Evolutionary conservation across 1,140 invertebrate species (phyloP).

Genomic region (Drosophila cardini): DNA sequence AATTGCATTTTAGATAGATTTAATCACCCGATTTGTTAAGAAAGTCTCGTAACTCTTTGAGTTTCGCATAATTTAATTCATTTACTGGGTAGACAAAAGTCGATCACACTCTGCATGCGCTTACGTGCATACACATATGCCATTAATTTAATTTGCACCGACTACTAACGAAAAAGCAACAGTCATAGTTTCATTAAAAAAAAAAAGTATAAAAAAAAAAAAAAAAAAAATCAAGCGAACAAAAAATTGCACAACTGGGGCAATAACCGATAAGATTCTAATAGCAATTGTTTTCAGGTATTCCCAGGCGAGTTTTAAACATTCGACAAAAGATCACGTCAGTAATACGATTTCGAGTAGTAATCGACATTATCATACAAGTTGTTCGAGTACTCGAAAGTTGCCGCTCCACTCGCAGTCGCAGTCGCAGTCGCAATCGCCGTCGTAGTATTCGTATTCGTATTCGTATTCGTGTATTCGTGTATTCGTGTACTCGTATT

Average conservation of each 20-base stretch:
- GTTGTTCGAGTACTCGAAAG: slow-evolving; percentile 23
- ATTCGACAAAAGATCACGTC: slow-evolving; percentile 16
- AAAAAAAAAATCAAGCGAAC: neutral
- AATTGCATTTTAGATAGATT: too few species aligned
- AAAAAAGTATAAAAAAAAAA: too few species aligned
- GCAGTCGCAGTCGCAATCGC: too few species aligned
- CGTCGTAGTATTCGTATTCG: too few species aligned
- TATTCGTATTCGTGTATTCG: too few species aligned
- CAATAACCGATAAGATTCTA: slow-evolving; percentile 44
- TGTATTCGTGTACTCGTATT: neutral
- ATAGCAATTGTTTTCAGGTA: slow-evolving; percentile 14
- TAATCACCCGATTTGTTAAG: too few species aligned
- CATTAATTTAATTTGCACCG: neutral
- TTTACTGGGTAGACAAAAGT: neutral
- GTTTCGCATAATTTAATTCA: too few species aligned
- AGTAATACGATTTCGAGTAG: slow-evolving; percentile 4
- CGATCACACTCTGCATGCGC: neutral
- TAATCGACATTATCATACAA: slow-evolving; percentile 6
- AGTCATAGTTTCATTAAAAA: neutral
- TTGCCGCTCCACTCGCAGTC: neutral
- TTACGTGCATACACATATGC: neutral
- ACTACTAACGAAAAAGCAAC: neutral
- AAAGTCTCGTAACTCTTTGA: too few species aligned
- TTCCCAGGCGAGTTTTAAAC: neutral
- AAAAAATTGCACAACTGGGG: slow-evolving; percentile 16